Percentiles rank a stretch among this genome's conserved stretches.
Evolutionary conservation across 2,888 invertebrate genomes (phyloP).

Genomic region (Ophion slaviceki): DNA sequence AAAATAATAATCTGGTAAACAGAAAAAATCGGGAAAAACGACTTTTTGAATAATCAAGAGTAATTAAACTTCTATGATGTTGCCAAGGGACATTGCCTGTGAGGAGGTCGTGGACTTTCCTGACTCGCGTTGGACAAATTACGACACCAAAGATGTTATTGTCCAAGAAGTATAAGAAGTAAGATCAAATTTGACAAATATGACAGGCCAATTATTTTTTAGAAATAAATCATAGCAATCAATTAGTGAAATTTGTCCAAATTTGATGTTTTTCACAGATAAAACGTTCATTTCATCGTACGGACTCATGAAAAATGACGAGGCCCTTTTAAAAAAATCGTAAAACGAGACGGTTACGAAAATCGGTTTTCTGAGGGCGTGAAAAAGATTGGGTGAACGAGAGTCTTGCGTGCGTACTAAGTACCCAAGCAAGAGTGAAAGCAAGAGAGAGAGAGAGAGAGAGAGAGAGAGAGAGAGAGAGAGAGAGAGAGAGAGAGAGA

Average conservation of each 20-base stretch:
- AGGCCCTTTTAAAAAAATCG: neutral
- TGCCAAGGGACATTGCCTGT: too few relatives aligned
- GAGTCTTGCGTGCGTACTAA: conserved; percentile 1
- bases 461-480: conserved; percentile 12
- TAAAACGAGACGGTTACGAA: neutral
- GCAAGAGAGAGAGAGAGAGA: conserved; percentile 29
- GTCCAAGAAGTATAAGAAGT: neutral
- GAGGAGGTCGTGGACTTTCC: neutral
- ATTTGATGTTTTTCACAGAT: neutral
- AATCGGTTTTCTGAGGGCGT: conserved; percentile 4
- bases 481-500: conserved; percentile 49
- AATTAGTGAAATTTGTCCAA: too few relatives aligned
- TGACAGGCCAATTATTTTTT: neutral
- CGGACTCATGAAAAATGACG: neutral
- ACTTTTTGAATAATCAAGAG: too few relatives aligned
- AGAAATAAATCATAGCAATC: neutral
- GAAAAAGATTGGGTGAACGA: neutral
- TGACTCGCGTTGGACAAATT: too few relatives aligned
- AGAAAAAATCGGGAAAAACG: too few relatives aligned
- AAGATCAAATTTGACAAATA: neutral
- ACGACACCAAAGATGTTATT: neutral
- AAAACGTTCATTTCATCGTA: neutral
- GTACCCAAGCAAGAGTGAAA: conserved; percentile 37
- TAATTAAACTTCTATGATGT: too few relatives aligned
- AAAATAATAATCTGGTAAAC: too few relatives aligned